Evolutionary conservation across 2,113 vertebrate species (phyloP).

Genomic region (Meleagris gallopavo): DNA sequence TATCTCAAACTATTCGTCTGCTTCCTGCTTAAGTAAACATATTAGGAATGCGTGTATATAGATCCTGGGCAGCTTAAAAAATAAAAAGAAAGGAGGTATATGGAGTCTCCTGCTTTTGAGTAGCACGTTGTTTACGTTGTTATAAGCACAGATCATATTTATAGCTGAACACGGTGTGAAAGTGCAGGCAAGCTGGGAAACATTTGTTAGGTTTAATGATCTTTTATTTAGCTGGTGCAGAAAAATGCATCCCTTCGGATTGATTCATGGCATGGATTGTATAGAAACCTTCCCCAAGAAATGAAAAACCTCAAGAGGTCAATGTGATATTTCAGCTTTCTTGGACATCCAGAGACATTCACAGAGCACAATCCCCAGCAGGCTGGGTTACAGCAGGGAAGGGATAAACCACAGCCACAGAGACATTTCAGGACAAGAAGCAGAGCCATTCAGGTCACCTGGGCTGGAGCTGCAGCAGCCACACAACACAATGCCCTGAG

Average conservation of each 20-base stretch:
- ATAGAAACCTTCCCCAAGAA: constrained; percentile 31
- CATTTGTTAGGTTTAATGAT: constrained; percentile 53
- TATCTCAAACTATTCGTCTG: constrained; percentile 64
- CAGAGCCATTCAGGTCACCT: background rate
- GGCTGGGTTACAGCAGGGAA: background rate
- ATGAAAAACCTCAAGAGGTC: constrained; percentile 36
- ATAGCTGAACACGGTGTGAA: background rate
- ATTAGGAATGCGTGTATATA: constrained; percentile 56
- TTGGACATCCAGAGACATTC: constrained; percentile 7
- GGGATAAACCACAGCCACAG: background rate
- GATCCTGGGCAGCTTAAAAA: constrained; percentile 58
- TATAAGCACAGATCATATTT: constrained; percentile 47
- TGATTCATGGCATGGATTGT: constrained; percentile 52
- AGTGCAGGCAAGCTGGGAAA: constrained; percentile 45
- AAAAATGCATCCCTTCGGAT: constrained; percentile 33
- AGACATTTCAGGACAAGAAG: background rate
- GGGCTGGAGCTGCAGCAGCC: background rate
- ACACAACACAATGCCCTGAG: background rate
- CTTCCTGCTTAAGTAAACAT: constrained; percentile 72
- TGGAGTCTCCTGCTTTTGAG: constrained; percentile 18
- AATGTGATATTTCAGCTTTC: constrained; percentile 28
- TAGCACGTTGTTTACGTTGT: constrained; percentile 20
- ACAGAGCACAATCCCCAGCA: background rate
- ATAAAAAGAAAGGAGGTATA: constrained; percentile 35
- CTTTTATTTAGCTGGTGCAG: constrained; percentile 41